Base-by-base conservation (phyloP, 37 sponge, comb jelly and placozoan species). In the Spongilla lacustris region DNA sequence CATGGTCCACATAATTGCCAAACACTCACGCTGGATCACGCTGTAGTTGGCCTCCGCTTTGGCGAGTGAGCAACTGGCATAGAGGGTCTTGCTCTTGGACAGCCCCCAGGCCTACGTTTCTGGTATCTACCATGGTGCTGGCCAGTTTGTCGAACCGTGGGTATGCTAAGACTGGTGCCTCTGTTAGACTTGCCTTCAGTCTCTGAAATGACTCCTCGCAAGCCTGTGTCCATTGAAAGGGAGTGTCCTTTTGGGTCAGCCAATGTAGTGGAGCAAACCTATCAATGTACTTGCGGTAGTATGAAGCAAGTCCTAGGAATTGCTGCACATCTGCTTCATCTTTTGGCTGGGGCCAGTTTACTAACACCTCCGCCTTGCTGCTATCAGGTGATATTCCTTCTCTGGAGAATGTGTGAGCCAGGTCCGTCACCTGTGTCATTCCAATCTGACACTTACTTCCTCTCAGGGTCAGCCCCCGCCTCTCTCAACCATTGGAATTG, bases 281-380 rank as follows among this genome's bases (percentile, higher is more conserved):
- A 19, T 33, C 66, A 6, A 92, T 92, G 67, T 84, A 92, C 1
- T 85, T 67, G 8, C 92, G 29, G 35, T 89, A 92, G 70, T 84
- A 92, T 4, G 88, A 88, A 32, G 85, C 82, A 12, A 92, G 81
- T 41, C 81, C 92, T 36, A 92, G 71, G 48, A 92, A 92, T 28
- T 80, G 38, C 3, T 78, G 81, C 27, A 92, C 76, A 9, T 36
- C 37, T 36, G 36, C 48, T 29, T 36, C 70, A 71, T 38, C 50
- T 21, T 66, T 84, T 66, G 88, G 88, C 0, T 4, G 9, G 29
- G 88, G 85, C 88, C 88, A 92, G 2, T 71, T 37, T n/a, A 27
- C 38, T 10, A 92, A 31, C 9, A 85, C 84, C 30, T 84, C 31
- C 36, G 83, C 69, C 66, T 89, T 89, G 13, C 71, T 26, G 9